Evolutionary conservation across 1,140 invertebrate genomes (phyloP).

Genomic region (Danaus melanippus): DNA sequence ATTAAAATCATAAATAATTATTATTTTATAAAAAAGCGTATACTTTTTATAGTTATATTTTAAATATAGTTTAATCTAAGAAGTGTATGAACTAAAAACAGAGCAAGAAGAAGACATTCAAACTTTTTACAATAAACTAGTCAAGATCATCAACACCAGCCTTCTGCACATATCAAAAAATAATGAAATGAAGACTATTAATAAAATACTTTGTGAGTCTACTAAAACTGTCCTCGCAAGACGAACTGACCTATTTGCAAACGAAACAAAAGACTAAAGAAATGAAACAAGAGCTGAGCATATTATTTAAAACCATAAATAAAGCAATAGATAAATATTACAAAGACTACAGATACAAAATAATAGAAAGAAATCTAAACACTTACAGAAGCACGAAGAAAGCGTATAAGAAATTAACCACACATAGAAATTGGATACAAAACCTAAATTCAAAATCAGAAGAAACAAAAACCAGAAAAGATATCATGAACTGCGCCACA

Average conservation of each 20-base stretch:
- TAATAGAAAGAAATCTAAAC: constrained; percentile 26
- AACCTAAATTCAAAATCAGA: constrained; percentile 17
- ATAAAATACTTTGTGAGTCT: constrained; percentile 2
- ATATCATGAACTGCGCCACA: constrained; percentile 25
- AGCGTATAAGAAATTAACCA: constrained; percentile 24
- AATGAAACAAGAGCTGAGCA: constrained; percentile 24
- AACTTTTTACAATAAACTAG: constrained; percentile 8
- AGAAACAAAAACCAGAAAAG: constrained; percentile 23
- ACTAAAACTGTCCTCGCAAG: constrained; percentile 21
- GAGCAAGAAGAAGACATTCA: constrained; percentile 5
- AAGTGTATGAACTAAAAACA: background rate
- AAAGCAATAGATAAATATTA: constrained; percentile 27
- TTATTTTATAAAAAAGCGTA: too few species aligned
- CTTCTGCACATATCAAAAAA: background rate
- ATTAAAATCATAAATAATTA: too few species aligned
- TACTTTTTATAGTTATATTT: too few species aligned
- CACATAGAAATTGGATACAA: constrained; percentile 29
- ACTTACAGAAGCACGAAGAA: constrained; percentile 25
- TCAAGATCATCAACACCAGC: constrained; percentile 8
- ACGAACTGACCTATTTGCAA: constrained; percentile 18
- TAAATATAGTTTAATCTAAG: too few species aligned
- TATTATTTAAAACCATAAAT: constrained; percentile 26
- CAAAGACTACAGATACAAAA: constrained; percentile 20
- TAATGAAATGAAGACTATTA: background rate
- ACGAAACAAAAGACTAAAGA: constrained; percentile 24